Evolutionary conservation across 2,113 vertebrate genomes (phyloP).

Genomic region (Rhadina sibilatrix): DNA sequence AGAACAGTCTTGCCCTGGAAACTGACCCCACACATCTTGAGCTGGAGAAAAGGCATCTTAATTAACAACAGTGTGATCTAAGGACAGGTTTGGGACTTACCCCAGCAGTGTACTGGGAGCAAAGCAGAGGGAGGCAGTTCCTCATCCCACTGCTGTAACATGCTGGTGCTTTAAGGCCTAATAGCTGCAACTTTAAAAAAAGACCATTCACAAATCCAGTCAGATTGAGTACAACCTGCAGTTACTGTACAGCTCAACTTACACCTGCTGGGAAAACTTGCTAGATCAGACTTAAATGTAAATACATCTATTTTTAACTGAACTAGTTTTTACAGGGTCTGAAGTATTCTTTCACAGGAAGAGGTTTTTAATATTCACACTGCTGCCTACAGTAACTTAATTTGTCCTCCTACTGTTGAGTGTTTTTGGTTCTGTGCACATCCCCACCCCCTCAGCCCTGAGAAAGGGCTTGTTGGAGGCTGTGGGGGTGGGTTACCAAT

Average conservation of each 20-base stretch:
- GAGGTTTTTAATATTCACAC: constrained; percentile 63
- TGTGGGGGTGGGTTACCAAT: constrained; percentile 27
- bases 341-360: constrained; percentile 69
- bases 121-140: neutral
- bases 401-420: constrained; percentile 52
- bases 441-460: neutral
- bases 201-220: neutral
- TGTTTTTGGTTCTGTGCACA: constrained; percentile 53
- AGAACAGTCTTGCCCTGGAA: neutral
- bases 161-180: constrained; percentile 59
- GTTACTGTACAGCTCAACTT: constrained; percentile 61
- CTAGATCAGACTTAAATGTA: constrained; percentile 69
- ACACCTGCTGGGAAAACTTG: constrained; percentile 59
- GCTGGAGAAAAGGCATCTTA: neutral
- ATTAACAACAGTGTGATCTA: neutral
- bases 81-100: neutral
- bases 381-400: constrained; percentile 56
- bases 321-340: constrained; percentile 72
- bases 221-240: constrained; percentile 52
- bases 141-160: constrained; percentile 19
- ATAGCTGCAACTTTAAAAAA: constrained; percentile 38
- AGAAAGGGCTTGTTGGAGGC: neutral
- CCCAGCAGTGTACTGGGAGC: neutral
- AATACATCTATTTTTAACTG: constrained; percentile 74
- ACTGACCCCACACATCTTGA: neutral